These are phyloP conservation scores for Gnatocerus cornutus DNA, from an alignment of 2,888 invertebrate genomes.

Conservation along the genomic window DNA sequence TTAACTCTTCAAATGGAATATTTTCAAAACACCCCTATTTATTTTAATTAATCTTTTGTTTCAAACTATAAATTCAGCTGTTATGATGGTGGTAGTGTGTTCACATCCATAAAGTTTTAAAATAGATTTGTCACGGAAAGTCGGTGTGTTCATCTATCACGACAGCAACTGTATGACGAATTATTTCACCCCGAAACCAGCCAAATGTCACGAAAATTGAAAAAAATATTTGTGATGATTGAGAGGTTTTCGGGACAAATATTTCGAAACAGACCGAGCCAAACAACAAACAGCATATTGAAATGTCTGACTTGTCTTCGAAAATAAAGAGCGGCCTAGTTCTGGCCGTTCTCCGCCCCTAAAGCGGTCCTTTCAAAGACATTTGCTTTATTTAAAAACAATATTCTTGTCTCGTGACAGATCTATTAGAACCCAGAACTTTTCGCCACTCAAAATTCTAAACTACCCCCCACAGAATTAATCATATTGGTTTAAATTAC, in stretches of 20 bases:
- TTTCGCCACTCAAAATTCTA: conserved; percentile 9
- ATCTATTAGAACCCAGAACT: conserved; percentile 18
- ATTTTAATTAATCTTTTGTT: conserved; percentile 54
- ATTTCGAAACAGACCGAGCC: conserved; percentile 53
- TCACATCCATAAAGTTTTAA: conserved; percentile 32
- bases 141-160: conserved; percentile 33
- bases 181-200: conserved; percentile 24
- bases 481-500: conserved; percentile 45
- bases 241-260: conserved; percentile 57
- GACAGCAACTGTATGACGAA: conserved; percentile 34
- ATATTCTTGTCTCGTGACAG: conserved; percentile 27
- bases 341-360: conserved; percentile 44
- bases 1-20: conserved; percentile 52
- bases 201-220: conserved; percentile 33
- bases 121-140: conserved; percentile 43
- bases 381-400: conserved; percentile 36
- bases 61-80: conserved; percentile 33
- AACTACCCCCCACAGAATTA: conserved; percentile 18
- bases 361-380: conserved; percentile 44
- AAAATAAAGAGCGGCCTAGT: conserved; percentile 49
- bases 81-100: conserved; percentile 25
- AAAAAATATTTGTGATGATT: conserved; percentile 53
- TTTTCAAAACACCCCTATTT: conserved; percentile 59
- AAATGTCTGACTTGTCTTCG: conserved; percentile 56
- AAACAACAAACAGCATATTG: conserved; percentile 58